phyloP scores from a whole-genome alignment of 1,140 invertebrate genomes.

The Psix sp. region DNA sequence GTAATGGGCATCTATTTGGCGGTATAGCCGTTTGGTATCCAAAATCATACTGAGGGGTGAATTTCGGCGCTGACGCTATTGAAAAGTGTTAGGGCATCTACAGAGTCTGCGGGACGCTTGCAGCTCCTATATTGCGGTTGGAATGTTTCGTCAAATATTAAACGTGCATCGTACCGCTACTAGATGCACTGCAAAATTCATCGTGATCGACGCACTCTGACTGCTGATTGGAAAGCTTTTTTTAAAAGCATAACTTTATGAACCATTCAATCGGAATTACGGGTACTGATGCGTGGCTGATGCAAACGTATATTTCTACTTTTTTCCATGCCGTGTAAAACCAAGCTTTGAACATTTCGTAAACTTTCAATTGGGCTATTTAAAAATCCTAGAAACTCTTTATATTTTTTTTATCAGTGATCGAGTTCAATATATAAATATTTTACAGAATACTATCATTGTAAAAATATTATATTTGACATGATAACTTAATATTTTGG shows the following conservation, averaged over 20 bases:
- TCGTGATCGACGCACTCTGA: conserved; percentile 67
- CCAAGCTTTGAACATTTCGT: no score
- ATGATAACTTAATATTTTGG: no score
- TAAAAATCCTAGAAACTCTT: no score
- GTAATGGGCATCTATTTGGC: conserved; percentile 66
- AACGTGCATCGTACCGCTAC: conserved; percentile 72
- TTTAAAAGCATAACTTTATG: conserved; percentile 70
- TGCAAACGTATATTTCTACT: no score
- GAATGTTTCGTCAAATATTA: conserved; percentile 78
- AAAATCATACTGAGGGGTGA: conserved; percentile 61
- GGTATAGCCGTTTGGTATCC: conserved; percentile 37
- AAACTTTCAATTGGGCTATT: no score
- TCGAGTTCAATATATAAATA: no score
- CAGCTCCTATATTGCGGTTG: conserved; percentile 72
- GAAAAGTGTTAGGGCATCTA: conserved; percentile 47
- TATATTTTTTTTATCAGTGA: no score
- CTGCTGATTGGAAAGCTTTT: conserved; percentile 73
- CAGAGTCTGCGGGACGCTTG: conserved; percentile 33
- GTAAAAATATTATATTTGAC: no score
- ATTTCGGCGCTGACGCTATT: conserved; percentile 40
- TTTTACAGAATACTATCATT: no score
- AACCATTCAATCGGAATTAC: conserved; percentile 61
- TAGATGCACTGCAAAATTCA: conserved; percentile 75
- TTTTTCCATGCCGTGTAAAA: no score
- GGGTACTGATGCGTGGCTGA: conserved; percentile 1